Conservation (phyloP, 1,140 invertebrate species). For the Agraylea sexmaculata region DNA sequence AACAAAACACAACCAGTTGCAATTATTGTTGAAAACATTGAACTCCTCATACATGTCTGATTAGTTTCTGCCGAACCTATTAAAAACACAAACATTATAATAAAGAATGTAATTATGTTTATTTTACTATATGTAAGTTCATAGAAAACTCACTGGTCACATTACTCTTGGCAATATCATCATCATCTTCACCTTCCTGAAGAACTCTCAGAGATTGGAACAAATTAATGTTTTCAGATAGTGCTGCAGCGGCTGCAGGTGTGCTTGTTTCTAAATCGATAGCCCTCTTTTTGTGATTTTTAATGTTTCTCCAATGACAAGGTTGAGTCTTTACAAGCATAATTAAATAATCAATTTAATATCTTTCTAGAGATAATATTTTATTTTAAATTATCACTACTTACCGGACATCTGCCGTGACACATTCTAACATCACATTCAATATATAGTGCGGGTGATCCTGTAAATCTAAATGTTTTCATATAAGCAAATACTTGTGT, state of each 20-base stretch:
- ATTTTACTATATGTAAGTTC: neutral
- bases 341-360: neutral
- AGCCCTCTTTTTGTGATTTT: constrained; percentile 57
- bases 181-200: constrained; percentile 70
- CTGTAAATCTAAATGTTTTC: constrained; percentile 90
- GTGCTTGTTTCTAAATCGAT: constrained; percentile 27
- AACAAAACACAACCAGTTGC: constrained; percentile 54
- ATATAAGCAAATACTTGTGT: constrained; percentile 90
- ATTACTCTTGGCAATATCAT: constrained; percentile 33
- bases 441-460: constrained; percentile 84
- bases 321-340: constrained; percentile 63
- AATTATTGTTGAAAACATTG: constrained; percentile 60
- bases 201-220: constrained; percentile 79
- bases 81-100: constrained; percentile 14
- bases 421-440: constrained; percentile 93
- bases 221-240: constrained; percentile 80
- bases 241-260: constrained; percentile 28
- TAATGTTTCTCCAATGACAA: constrained; percentile 84
- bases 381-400: constrained; percentile 22
- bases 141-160: constrained; percentile 3
- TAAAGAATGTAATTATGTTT: constrained; percentile 1
- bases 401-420: constrained; percentile 84
- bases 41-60: constrained; percentile 63
- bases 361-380: too few relatives aligned
- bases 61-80: constrained; percentile 36